Conservation (phyloP, 1,140 invertebrate species). For the Pemphigus obesinymphae region DNA sequence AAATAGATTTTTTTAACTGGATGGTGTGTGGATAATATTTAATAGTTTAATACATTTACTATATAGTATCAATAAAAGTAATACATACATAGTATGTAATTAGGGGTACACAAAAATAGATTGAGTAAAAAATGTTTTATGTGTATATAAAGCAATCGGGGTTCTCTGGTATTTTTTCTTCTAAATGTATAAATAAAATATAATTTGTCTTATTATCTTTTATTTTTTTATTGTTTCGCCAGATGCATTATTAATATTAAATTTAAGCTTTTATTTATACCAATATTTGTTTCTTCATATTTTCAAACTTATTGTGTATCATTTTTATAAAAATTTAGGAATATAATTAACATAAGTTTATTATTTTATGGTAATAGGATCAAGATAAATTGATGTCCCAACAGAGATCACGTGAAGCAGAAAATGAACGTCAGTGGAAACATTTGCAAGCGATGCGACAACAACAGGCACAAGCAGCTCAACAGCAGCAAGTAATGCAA, state of each 20-base stretch:
- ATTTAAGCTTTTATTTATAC: conserved; percentile 12
- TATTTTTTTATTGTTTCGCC: not conserved
- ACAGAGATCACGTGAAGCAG: conserved; percentile 67
- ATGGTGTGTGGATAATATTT: conserved; percentile 18
- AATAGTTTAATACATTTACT: no score
- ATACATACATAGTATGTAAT: not conserved
- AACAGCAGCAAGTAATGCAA: conserved; percentile 73
- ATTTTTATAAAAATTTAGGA: not conserved
- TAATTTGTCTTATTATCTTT: not conserved
- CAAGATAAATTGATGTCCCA: conserved; percentile 62
- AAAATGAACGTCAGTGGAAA: conserved; percentile 83
- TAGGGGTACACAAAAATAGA: not conserved
- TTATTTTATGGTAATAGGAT: conserved; percentile 54
- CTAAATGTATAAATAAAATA: not conserved
- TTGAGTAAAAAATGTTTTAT: not conserved
- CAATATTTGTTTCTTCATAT: conserved; percentile 16
- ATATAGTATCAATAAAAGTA: not conserved
- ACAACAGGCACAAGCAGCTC: conserved; percentile 67
- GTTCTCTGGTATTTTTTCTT: conserved; percentile 7
- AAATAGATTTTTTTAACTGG: not conserved
- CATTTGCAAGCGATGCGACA: conserved; percentile 73
- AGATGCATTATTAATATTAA: conserved; percentile 10
- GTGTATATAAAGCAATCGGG: not conserved
- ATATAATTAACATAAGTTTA: not conserved
- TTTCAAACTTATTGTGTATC: not conserved